Evolutionary conservation across 53 echinoderm and acorn worm genomes (phyloP), one percentile per base, ranked within the genome.

Genomic region (Astropecten irregularis): DNA sequence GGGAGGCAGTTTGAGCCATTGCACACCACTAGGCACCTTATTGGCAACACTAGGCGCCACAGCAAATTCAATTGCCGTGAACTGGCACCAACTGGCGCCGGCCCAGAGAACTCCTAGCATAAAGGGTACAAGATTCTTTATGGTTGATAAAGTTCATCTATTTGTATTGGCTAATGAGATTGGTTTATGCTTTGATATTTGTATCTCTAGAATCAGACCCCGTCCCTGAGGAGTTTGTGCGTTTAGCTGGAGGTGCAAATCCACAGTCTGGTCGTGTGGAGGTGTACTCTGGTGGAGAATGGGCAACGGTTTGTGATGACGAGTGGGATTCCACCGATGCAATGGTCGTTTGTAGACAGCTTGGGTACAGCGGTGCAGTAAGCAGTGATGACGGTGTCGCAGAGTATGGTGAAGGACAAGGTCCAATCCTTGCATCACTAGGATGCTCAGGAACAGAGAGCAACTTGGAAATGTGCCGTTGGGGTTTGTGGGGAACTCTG

Each of bases 221-320:
- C 11, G 42, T 8, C 42, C 42, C 42, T 6, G 42, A 42, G 42
- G 11, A 42, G 6, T 8, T 11, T 6, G 42, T 81, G 21, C 81
- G 81, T 19, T 49, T 81, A 19, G 64, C 38, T 4, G 81, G 66
- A 0, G 82, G 82, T 27, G 15, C 65, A 14, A 36, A 22, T 3
- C 22, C 64, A 9, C 21, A 66, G 9, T 33, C 31, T 19, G 82
- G 82, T 14, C 82, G 82, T 14, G 50, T 82, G 29, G 82, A 82
- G 33, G 66, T 82, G 14, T 51, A 66, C 34, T 31, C 9, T 10
- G 82, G 16, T 15, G 82, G 66, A 6, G 66, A 35, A 9, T 82
- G 82, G 82, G 82, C 62, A 40, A 49, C 82, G 9, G 38, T 82
- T 23, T 82, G 82, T 32, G 53, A 82, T 7, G 25, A 50, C 19